Evolutionary conservation across 2,113 vertebrate species (phyloP).

Genomic region (Myrmecobius fasciatus): DNA sequence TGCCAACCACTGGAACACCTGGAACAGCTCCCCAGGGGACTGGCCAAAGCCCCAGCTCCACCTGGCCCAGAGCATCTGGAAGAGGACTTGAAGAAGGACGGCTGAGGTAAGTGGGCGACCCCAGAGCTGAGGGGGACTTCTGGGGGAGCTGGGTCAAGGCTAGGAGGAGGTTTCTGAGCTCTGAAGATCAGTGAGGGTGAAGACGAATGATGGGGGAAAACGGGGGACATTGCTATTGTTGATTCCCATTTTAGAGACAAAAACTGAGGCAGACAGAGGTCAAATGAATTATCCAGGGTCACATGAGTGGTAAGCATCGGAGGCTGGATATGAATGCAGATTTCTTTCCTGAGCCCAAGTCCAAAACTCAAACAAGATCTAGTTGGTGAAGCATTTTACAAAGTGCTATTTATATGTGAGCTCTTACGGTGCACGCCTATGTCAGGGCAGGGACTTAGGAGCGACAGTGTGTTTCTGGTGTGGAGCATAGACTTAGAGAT

Average conservation of each 20-base stretch:
- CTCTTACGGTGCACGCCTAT: not conserved
- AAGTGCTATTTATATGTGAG: not conserved
- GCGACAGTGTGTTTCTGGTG: no score
- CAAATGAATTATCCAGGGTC: not conserved
- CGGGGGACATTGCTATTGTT: not conserved
- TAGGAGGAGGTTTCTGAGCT: not conserved
- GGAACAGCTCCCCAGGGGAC: not conserved
- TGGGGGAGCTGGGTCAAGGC: not conserved
- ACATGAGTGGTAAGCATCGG: not conserved
- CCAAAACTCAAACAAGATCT: not conserved
- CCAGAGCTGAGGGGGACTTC: not conserved
- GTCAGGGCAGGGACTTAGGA: no score
- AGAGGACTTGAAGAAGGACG: not conserved
- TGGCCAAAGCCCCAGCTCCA: not conserved
- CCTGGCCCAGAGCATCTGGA: not conserved
- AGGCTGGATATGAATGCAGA: no score
- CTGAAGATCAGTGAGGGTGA: not conserved
- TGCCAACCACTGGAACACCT: not conserved
- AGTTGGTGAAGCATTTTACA: not conserved
- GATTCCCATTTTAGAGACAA: not conserved
- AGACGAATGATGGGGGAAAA: not conserved
- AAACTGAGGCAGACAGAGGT: not conserved
- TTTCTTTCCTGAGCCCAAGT: not conserved
- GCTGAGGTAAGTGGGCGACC: not conserved
- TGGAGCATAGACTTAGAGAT: not conserved